Conservation (phyloP, 2,888 invertebrate species). For the Tortricodes alternella region DNA sequence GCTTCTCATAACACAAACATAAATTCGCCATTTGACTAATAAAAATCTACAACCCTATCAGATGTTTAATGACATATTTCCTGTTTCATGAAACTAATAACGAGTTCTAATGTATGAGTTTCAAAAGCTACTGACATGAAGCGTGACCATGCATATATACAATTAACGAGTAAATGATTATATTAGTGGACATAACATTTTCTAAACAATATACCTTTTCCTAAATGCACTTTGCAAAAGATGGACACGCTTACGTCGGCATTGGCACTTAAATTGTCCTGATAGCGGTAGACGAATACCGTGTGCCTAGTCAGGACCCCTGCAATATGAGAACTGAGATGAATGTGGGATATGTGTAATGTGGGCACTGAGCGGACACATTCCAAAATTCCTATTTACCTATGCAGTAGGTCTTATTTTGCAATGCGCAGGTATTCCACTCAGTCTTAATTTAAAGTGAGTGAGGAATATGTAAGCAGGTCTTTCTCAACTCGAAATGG, state of each 20-base stretch:
- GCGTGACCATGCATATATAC: constrained; percentile 31
- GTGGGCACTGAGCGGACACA: too few species aligned
- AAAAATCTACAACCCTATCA: too few species aligned
- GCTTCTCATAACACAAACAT: too few species aligned
- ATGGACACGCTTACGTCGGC: constrained; percentile 79
- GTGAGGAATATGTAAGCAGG: too few species aligned
- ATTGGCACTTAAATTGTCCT: constrained; percentile 72
- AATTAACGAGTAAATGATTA: constrained; percentile 23
- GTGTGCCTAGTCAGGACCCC: constrained; percentile 79
- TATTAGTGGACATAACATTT: constrained; percentile 27
- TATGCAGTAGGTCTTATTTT: too few species aligned
- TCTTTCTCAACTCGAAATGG: too few species aligned
- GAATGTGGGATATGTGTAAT: constrained; percentile 37
- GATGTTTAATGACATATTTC: not conserved
- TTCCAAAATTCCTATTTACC: too few species aligned
- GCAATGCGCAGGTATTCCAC: too few species aligned
- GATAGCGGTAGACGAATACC: constrained; percentile 79
- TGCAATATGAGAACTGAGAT: constrained; percentile 63
- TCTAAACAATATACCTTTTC: constrained; percentile 72
- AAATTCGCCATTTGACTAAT: too few species aligned
- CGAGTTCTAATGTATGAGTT: constrained; percentile 5
- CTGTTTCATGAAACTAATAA: constrained; percentile 12
- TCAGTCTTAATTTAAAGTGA: too few species aligned
- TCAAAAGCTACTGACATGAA: constrained; percentile 22
- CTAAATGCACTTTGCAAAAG: constrained; percentile 82